These are phyloP conservation scores for Conchocele bisecta DNA, from an alignment of 2,888 invertebrate species.

Conservation along the genomic window DNA sequence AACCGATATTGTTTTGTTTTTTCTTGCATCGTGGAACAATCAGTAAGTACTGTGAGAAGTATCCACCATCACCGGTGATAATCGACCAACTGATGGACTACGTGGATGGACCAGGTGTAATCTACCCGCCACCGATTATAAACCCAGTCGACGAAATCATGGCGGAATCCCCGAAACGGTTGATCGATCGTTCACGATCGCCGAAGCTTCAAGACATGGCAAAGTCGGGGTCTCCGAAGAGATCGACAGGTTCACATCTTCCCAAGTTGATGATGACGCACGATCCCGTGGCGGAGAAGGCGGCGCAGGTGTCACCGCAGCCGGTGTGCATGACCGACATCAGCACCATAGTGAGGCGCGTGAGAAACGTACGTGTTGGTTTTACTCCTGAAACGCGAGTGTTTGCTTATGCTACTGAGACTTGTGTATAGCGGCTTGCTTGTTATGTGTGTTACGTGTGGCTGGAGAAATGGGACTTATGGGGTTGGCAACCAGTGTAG, in stretches of 20 bases:
- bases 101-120: slow-evolving; percentile 28
- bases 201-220: not conserved
- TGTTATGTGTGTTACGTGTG: not conserved
- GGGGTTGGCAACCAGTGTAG: not conserved
- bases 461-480: slow-evolving; percentile 7
- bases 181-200: slow-evolving; percentile 9
- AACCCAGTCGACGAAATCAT: not conserved
- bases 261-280: slow-evolving; percentile 44
- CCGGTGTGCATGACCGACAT: slow-evolving; percentile 75
- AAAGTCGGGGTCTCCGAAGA: slow-evolving; percentile 3
- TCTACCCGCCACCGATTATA: not conserved
- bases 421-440: slow-evolving; percentile 61
- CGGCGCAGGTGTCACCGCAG: slow-evolving; percentile 61
- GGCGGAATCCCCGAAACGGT: slow-evolving; percentile 10
- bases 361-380: slow-evolving; percentile 78
- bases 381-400: slow-evolving; percentile 77
- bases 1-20: slow-evolving; percentile 21
- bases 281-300: slow-evolving; percentile 42
- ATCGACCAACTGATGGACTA: slow-evolving; percentile 46
- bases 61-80: slow-evolving; percentile 68
- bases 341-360: slow-evolving; percentile 72
- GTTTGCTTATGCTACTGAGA: slow-evolving; percentile 65
- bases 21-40: slow-evolving; percentile 34
- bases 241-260: slow-evolving; percentile 37
- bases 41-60: slow-evolving; percentile 75